phyloP scores from a whole-genome alignment of 2,888 invertebrate genomes.

The Gastracanthus pulcherrimus region DNA sequence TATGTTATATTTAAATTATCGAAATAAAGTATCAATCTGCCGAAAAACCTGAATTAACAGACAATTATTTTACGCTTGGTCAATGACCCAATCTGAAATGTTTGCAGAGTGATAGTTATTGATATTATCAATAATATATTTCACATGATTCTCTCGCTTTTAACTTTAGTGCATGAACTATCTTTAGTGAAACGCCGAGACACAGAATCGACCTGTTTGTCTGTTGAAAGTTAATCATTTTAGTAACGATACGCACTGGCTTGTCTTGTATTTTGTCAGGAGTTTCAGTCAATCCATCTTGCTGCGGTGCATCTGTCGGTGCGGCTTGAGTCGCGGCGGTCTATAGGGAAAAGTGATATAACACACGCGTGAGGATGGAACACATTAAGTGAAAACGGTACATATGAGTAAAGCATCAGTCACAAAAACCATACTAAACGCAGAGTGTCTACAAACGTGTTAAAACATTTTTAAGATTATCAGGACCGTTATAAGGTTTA shows the following conservation, averaged over 20 bases:
- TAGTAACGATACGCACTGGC: constrained; percentile 51
- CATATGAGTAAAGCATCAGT: not conserved
- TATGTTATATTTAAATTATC: too few relatives aligned
- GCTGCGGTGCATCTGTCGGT: constrained; percentile 10
- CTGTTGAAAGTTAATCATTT: constrained; percentile 6
- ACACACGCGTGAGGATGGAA: constrained; percentile 24
- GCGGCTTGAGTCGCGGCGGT: constrained; percentile 17
- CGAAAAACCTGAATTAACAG: too few relatives aligned
- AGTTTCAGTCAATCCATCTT: constrained; percentile 30
- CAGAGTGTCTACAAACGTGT: not conserved
- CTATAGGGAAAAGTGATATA: constrained; percentile 33
- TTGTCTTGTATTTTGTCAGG: constrained; percentile 46
- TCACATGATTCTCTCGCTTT: too few relatives aligned
- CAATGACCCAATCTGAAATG: too few relatives aligned
- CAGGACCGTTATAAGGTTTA: too few relatives aligned
- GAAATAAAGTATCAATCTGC: too few relatives aligned
- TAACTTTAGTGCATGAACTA: too few relatives aligned
- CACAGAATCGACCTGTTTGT: constrained; percentile 19
- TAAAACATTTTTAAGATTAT: not conserved
- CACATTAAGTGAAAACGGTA: constrained; percentile 39
- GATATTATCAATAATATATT: too few relatives aligned
- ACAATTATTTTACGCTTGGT: too few relatives aligned
- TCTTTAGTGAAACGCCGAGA: not conserved
- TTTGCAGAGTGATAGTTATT: too few relatives aligned
- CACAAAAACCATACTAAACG: constrained; percentile 4